These are phyloP conservation scores for Larimichthys crocea DNA, from an alignment of 2,113 vertebrate species.

Conservation along the genomic window DNA sequence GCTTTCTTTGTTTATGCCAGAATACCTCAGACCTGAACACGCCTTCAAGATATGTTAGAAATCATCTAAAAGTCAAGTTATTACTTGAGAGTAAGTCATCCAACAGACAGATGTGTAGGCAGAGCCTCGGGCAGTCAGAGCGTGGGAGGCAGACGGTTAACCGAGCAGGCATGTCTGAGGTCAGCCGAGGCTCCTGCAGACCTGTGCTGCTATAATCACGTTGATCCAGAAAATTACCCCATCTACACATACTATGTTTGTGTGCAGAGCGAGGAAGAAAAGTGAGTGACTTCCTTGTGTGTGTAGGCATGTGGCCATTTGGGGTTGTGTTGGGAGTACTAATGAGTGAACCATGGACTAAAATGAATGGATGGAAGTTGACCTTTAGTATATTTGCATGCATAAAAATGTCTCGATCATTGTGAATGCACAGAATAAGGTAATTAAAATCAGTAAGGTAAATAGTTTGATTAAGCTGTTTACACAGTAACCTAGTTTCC, in stretches of 20 bases:
- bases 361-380: slow-evolving; percentile 2
- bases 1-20: background rate
- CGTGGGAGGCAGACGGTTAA: background rate
- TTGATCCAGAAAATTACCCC: slow-evolving; percentile 30
- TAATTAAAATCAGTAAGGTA: background rate
- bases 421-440: background rate
- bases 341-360: background rate
- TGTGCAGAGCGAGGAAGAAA: background rate
- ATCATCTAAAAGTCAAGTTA: background rate
- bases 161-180: slow-evolving; percentile 11
- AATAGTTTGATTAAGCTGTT: background rate
- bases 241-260: background rate
- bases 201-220: slow-evolving; percentile 22
- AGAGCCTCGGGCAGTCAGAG: background rate
- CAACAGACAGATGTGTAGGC: background rate
- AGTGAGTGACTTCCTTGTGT: background rate
- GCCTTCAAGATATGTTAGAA: background rate
- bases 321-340: background rate
- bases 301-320: background rate
- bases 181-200: slow-evolving; percentile 13
- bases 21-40: background rate
- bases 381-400: background rate
- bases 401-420: no score
- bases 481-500: background rate
- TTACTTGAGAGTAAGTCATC: background rate